These are phyloP conservation scores for Hemiscyllium ocellatum DNA, from an alignment of 2,113 vertebrate species.

Conservation along the genomic window DNA sequence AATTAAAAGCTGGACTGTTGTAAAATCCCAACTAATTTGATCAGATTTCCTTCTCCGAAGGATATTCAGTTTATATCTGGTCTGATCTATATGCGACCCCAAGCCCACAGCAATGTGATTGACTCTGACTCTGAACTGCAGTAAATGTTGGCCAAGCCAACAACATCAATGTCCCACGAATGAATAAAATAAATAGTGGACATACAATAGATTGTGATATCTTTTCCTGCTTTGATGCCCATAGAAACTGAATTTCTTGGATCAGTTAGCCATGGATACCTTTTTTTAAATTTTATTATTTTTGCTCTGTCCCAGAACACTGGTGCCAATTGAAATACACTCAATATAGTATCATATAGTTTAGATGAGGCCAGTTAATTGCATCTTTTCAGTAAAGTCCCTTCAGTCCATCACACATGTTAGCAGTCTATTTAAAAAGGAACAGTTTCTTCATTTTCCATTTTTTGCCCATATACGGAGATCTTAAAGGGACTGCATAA, in stretches of 20 bases:
- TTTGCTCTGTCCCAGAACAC: neutral
- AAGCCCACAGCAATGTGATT: too few species aligned
- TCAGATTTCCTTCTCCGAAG: too few species aligned
- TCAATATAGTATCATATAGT: neutral
- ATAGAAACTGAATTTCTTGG: neutral
- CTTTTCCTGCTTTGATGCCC: neutral
- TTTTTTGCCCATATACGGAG: neutral
- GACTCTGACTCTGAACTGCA: too few species aligned
- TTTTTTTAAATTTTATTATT: neutral
- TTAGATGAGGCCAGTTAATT: neutral
- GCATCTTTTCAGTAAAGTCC: neutral
- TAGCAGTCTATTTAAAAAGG: neutral
- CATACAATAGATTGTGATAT: too few species aligned
- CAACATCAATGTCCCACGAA: too few species aligned
- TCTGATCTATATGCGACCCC: too few species aligned
- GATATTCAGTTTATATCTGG: too few species aligned
- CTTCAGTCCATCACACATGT: neutral
- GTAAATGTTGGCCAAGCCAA: too few species aligned
- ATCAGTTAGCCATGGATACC: neutral
- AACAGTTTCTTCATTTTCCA: neutral
- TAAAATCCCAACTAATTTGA: too few species aligned
- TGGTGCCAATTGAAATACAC: neutral
- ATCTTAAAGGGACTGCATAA: neutral
- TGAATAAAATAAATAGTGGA: neutral
- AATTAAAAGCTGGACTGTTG: too few species aligned